Evolutionary conservation across 2,797 vertebrate species (phyloP).

Genomic region (Enteromius paludinosus): DNA sequence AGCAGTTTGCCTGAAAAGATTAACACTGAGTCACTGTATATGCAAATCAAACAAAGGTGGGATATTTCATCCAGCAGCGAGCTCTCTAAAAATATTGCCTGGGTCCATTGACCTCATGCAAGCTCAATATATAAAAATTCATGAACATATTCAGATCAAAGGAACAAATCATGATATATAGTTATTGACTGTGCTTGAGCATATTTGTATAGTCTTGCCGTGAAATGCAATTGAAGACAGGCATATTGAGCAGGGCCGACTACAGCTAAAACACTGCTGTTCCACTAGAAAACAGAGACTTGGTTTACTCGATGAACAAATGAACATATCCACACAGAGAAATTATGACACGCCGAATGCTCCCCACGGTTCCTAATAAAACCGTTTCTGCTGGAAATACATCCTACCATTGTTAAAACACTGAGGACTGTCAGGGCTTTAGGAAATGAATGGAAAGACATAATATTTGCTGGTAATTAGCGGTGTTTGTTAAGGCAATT

Average conservation of each 20-base stretch:
- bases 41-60: background rate
- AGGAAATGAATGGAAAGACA: background rate
- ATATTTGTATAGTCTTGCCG: constrained; percentile 24
- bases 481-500: background rate
- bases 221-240: constrained; percentile 21
- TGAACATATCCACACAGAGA: background rate
- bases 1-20: background rate
- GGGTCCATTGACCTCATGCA: background rate
- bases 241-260: background rate
- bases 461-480: background rate
- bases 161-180: constrained; percentile 13
- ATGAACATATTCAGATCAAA: constrained; percentile 20
- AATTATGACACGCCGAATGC: constrained; percentile 7
- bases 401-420: background rate
- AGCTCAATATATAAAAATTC: constrained; percentile 3
- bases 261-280: constrained; percentile 10
- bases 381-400: background rate
- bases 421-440: background rate
- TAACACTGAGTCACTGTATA: background rate
- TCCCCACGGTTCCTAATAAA: background rate
- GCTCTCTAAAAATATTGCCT: background rate
- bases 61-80: background rate
- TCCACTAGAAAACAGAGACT: constrained; percentile 8
- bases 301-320: constrained; percentile 21
- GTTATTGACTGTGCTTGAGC: background rate